These are phyloP conservation scores for Megaceryle alcyon DNA, from an alignment of 2,797 vertebrate genomes.

Conservation along the genomic window DNA sequence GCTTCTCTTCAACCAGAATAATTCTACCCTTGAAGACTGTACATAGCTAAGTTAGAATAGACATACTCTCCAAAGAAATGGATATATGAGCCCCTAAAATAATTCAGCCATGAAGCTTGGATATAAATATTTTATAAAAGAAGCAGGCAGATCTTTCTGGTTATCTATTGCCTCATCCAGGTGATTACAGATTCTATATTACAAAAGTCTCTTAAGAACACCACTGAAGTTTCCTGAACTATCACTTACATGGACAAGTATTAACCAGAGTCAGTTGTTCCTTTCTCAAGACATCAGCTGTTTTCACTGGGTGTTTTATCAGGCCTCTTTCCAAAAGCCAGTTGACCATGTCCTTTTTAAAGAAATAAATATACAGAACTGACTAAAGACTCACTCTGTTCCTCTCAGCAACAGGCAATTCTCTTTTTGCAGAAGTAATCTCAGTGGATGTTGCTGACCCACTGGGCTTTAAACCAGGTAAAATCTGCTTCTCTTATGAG, in stretches of 20 bases:
- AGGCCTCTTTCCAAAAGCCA: background rate
- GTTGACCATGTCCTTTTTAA: background rate
- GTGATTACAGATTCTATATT: background rate
- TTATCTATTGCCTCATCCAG: background rate
- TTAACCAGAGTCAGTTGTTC: background rate
- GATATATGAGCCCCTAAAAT: background rate
- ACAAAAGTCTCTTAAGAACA: background rate
- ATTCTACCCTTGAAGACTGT: background rate
- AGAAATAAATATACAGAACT: background rate
- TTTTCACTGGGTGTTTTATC: background rate
- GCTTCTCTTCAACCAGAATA: background rate
- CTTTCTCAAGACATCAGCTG: background rate
- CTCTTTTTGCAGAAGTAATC: background rate
- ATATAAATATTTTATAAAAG: background rate
- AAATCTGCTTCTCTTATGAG: rapidly evolving
- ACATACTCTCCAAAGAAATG: background rate
- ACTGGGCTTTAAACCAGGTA: background rate
- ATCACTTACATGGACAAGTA: background rate
- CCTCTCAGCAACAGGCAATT: background rate
- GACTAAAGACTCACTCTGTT: background rate
- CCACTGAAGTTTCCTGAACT: background rate
- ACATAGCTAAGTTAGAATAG: background rate
- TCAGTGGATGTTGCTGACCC: background rate
- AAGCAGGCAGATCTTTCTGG: background rate
- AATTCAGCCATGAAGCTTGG: background rate